phyloP scores from a whole-genome alignment of 2,797 vertebrate genomes.

The Ictinia mississippiensis region DNA sequence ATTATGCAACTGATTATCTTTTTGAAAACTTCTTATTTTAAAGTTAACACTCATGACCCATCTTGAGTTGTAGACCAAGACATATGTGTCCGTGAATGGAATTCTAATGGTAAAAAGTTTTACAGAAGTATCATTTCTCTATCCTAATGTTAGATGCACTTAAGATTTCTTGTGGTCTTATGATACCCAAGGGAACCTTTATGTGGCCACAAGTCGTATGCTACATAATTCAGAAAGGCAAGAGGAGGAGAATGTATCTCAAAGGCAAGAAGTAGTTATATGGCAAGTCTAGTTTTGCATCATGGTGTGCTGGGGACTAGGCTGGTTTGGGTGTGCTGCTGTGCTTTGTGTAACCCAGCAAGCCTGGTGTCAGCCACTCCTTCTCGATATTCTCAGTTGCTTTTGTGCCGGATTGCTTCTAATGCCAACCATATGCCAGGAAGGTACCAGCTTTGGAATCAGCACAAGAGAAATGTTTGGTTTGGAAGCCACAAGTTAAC shows the following conservation, averaged over 20 bases:
- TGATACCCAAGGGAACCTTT: rapidly evolving
- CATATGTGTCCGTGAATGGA: neutral
- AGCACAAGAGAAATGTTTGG: neutral
- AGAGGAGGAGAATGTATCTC: neutral
- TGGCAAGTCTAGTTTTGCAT: neutral
- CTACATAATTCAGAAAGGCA: neutral
- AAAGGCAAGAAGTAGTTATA: neutral
- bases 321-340: neutral
- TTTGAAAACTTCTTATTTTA: neutral
- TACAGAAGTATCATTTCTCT: neutral
- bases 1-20: neutral
- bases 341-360: neutral
- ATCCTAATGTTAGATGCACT: neutral
- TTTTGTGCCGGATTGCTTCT: neutral
- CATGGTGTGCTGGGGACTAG: neutral
- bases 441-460: neutral
- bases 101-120: neutral
- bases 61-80: neutral
- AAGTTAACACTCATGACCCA: neutral
- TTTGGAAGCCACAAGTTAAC: neutral
- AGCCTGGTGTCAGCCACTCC: neutral
- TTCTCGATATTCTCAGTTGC: neutral
- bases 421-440: neutral
- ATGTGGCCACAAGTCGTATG: neutral
- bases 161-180: neutral